These are phyloP conservation scores for Lichenostomus cassidix DNA, from an alignment of 2,113 vertebrate genomes.

Conservation along the genomic window DNA sequence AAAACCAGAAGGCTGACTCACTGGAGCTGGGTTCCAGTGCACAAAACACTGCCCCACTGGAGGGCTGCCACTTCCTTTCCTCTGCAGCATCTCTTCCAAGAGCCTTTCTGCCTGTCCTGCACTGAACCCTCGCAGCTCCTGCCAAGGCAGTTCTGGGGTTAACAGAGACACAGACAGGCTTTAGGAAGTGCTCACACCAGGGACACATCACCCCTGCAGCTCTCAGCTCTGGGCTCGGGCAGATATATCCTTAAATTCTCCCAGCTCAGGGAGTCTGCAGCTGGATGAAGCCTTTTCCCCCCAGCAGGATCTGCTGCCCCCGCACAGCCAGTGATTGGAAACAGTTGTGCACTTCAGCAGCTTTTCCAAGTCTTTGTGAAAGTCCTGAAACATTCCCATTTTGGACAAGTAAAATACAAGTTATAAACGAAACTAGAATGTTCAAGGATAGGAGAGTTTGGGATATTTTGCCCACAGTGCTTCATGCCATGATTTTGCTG, in stretches of 20 bases:
- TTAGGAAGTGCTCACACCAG: not conserved
- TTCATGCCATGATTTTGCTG: not conserved
- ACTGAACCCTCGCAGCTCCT: not conserved
- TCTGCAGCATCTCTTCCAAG: not conserved
- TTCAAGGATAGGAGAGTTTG: not conserved
- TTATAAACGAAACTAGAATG: not conserved
- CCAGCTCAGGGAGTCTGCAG: not conserved
- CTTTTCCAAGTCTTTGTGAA: not conserved
- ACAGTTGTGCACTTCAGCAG: not conserved
- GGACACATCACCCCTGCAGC: not conserved
- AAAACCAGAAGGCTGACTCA: not conserved
- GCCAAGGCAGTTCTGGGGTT: fast-evolving
- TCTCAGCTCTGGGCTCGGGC: not conserved
- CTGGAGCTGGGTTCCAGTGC: not conserved
- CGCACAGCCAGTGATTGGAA: not conserved
- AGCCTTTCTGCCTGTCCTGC: not conserved
- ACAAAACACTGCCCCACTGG: not conserved
- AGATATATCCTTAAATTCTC: not conserved
- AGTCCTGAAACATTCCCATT: not conserved
- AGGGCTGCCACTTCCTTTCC: not conserved
- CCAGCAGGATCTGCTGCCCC: not conserved
- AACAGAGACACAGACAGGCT: not conserved
- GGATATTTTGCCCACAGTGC: not conserved
- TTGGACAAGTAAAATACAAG: not conserved
- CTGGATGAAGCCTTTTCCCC: not conserved